Conservation (phyloP, 2,113 vertebrate genomes). For the Motacilla alba region DNA sequence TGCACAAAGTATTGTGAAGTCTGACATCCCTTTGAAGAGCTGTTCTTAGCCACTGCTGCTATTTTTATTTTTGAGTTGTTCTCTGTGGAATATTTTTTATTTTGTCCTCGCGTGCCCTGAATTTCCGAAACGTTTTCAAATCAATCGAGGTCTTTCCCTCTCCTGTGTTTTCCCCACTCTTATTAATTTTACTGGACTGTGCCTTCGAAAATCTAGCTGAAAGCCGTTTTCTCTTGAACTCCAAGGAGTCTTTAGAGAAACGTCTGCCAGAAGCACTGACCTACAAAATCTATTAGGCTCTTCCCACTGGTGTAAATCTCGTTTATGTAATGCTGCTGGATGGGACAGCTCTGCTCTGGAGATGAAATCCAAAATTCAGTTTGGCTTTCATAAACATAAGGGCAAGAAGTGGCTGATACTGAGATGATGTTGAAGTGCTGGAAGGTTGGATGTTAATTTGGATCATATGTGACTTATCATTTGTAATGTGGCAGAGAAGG, state of each 20-base stretch:
- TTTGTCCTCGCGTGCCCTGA: background rate
- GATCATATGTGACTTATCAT: background rate
- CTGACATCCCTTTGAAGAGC: conserved; percentile 63
- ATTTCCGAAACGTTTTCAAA: conserved; percentile 34
- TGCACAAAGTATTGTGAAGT: background rate
- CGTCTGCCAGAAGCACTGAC: conserved; percentile 27
- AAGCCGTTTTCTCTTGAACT: background rate
- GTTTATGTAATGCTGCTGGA: background rate
- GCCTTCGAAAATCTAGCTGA: background rate
- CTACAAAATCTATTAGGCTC: conserved; percentile 47
- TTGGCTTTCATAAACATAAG: background rate
- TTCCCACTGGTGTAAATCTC: background rate
- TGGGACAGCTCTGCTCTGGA: background rate
- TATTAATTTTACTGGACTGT: background rate
- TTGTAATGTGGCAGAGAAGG: background rate
- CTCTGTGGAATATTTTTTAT: background rate
- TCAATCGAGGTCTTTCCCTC: conserved; percentile 12
- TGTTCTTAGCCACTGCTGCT: conserved; percentile 34
- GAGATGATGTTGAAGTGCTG: background rate
- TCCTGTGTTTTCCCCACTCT: background rate
- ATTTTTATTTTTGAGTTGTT: conserved; percentile 56
- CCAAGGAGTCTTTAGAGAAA: conserved; percentile 16
- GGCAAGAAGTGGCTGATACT: background rate
- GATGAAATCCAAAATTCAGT: background rate
- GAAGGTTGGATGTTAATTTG: background rate